Conservation (phyloP, 2,113 vertebrate genomes). For the Zosterops japonicus region DNA sequence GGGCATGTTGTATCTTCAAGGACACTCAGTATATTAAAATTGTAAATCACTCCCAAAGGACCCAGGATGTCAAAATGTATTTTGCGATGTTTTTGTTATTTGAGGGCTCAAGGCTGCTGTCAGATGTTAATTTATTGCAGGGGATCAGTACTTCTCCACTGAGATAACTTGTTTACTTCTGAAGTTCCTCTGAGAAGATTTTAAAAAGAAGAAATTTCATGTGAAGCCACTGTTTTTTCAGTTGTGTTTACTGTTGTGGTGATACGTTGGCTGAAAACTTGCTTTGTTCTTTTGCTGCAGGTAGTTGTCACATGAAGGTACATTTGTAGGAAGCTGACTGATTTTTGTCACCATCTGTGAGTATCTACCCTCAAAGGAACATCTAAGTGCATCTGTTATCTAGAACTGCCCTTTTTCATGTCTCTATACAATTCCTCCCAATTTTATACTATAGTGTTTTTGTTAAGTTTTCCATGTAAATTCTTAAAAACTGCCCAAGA, state of each 20-base stretch:
- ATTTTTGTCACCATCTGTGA: constrained; percentile 14
- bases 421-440: background rate
- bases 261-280: background rate
- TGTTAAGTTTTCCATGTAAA: background rate
- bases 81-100: background rate
- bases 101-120: constrained; percentile 31
- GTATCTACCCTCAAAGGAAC: background rate
- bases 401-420: background rate
- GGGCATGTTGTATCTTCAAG: background rate
- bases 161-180: background rate
- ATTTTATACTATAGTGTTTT: background rate
- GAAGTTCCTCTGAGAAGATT: background rate
- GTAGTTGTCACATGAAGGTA: background rate
- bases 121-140: background rate
- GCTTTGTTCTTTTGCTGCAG: constrained; percentile 22
- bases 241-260: background rate
- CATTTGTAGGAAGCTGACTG: background rate
- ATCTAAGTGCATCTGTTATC: background rate
- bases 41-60: background rate
- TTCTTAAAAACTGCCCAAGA: background rate
- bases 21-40: background rate
- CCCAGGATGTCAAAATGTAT: background rate
- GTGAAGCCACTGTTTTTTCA: background rate
- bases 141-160: background rate
- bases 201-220: background rate